Conservation (phyloP, 2,888 invertebrate species). For the Pristionchus maxplancki region DNA sequence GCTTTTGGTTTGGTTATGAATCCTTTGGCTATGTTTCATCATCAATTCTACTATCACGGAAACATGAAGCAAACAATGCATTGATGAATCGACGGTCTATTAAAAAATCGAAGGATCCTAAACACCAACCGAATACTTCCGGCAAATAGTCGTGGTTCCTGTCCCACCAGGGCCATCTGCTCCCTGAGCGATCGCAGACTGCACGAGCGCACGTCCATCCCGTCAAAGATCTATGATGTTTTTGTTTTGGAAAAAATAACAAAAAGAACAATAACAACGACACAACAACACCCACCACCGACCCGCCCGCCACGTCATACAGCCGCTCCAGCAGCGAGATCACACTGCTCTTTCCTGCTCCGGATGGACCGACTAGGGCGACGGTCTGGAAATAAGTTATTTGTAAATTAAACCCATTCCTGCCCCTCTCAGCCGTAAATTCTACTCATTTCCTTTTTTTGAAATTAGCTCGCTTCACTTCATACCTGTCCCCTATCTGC, state of each 20-base stretch:
- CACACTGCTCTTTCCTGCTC: conserved; percentile 91
- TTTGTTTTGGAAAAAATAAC: too few relatives aligned
- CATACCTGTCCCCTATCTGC: conserved; percentile 68
- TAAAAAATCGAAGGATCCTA: too few relatives aligned
- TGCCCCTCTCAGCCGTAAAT: too few relatives aligned
- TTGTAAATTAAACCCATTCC: too few relatives aligned
- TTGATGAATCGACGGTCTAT: too few relatives aligned
- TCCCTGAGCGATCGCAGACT: conserved; percentile 58
- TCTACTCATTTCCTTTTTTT: too few relatives aligned
- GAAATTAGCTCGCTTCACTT: too few relatives aligned
- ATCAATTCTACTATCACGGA: too few relatives aligned
- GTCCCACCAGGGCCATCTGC: conserved; percentile 69
- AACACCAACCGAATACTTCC: conserved; percentile 58
- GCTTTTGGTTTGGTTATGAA: too few relatives aligned
- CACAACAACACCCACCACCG: conserved; percentile 81
- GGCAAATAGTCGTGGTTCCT: conserved; percentile 65
- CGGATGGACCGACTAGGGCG: conserved; percentile 84
- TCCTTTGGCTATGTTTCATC: too few relatives aligned
- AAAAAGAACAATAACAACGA: neutral
- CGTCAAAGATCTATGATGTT: conserved; percentile 55
- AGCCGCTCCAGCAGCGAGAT: conserved; percentile 88
- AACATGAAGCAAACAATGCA: too few relatives aligned
- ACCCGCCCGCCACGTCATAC: conserved; percentile 86
- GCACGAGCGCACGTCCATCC: conserved; percentile 52
- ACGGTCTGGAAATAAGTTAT: conserved; percentile 61